Percentiles rank a stretch among this genome's conserved stretches.
Conservation (phyloP, 2,888 invertebrate genomes). For the Temnothorax rugatulus region DNA sequence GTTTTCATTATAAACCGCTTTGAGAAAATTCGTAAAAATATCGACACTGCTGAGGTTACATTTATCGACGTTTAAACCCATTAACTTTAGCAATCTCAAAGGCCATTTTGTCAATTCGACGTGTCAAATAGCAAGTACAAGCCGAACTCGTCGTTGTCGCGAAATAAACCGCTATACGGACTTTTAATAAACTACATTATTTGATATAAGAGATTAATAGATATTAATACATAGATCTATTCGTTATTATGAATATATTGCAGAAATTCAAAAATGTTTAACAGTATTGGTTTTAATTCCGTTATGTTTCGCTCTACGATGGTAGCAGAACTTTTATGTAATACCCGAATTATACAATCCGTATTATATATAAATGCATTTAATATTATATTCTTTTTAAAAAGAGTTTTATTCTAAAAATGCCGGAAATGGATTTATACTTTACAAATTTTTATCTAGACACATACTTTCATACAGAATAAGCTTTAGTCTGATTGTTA, state of each 20-base stretch:
- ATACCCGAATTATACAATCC: not conserved
- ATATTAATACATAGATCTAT: not conserved
- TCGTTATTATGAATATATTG: not conserved
- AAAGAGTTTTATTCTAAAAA: not conserved
- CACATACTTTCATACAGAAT: not conserved
- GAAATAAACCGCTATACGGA: not conserved
- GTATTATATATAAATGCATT: not conserved
- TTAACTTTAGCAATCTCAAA: slow-evolving; percentile 15
- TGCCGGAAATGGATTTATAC: not conserved
- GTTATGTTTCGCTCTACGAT: not conserved
- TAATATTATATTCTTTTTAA: not conserved
- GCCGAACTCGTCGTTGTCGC: not conserved
- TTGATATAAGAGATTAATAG: not conserved
- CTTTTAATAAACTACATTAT: not conserved
- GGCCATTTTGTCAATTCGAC: not conserved
- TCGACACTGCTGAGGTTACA: slow-evolving; percentile 6
- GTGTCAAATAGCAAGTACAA: slow-evolving; percentile 1
- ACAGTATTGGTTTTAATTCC: not conserved
- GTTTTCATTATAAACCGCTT: slow-evolving; percentile 30
- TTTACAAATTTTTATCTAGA: not conserved
- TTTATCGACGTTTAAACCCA: slow-evolving; percentile 14
- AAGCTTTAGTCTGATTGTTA: not conserved
- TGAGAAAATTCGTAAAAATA: slow-evolving; percentile 47
- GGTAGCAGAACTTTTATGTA: not conserved
- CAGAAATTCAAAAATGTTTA: not conserved